A percentile compares a stretch with the other conserved stretches of the same genome.
Evolutionary conservation across 2,113 vertebrate genomes (phyloP).

Genomic region (Psittacara wagleri): DNA sequence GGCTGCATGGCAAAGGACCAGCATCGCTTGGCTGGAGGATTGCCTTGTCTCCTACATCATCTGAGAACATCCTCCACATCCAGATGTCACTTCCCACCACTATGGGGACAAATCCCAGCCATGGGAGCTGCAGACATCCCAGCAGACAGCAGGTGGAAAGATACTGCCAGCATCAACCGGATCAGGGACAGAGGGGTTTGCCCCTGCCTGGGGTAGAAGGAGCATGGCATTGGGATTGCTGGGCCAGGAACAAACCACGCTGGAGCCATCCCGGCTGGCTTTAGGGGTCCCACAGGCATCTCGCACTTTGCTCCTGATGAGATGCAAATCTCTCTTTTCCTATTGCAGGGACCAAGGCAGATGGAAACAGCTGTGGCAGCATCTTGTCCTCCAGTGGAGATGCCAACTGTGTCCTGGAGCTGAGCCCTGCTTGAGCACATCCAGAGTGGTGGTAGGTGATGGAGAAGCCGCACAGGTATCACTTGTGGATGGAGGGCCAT

Average conservation of each 20-base stretch:
- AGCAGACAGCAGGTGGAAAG: background rate
- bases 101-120: background rate
- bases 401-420: background rate
- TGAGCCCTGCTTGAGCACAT: background rate
- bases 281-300: background rate
- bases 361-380: background rate
- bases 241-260: background rate
- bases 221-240: fast-evolving
- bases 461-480: background rate
- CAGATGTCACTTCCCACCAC: background rate
- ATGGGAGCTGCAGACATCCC: background rate
- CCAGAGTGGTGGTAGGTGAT: background rate
- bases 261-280: background rate
- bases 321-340: background rate
- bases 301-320: background rate
- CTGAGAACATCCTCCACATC: background rate
- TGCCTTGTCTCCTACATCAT: fast-evolving
- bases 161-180: background rate
- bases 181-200: background rate
- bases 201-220: background rate
- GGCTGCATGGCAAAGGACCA: background rate
- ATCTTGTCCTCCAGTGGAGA: background rate
- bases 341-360: background rate
- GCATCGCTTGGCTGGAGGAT: background rate
- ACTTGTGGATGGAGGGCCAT: fast-evolving